A percentile compares a stretch with the other conserved stretches of the same genome.
Evolutionary conservation across 2,888 invertebrate species (phyloP).

Genomic region (Lottia scabra): DNA sequence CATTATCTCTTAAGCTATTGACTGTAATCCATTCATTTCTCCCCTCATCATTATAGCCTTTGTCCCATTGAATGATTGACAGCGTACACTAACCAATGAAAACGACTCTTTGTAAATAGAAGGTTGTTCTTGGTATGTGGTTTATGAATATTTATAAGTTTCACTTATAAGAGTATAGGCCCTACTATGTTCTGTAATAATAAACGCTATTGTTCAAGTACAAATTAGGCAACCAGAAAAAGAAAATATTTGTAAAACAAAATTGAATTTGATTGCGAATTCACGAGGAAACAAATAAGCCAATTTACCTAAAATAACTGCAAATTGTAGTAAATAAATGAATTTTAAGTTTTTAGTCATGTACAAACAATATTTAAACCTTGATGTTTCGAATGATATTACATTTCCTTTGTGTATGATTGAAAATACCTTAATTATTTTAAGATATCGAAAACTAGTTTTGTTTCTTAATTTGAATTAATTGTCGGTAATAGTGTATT

Average conservation of each 20-base stretch:
- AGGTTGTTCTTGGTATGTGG: neutral
- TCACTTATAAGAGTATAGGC: neutral
- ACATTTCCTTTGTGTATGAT: too few species aligned
- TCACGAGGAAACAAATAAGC: neutral
- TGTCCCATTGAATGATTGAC: neutral
- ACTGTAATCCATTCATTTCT: conserved; percentile 23
- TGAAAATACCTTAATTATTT: too few species aligned
- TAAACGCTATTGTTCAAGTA: neutral
- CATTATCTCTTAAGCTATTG: conserved; percentile 26
- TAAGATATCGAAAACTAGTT: too few species aligned
- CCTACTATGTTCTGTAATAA: neutral
- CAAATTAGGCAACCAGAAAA: neutral
- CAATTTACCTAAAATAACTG: neutral
- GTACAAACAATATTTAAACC: too few species aligned
- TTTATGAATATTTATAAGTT: neutral
- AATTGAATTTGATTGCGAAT: neutral
- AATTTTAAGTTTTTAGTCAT: too few species aligned
- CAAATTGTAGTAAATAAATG: too few species aligned
- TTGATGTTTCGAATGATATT: too few species aligned
- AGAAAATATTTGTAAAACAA: neutral
- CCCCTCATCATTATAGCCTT: neutral
- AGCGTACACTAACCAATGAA: neutral
- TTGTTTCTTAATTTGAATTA: too few species aligned
- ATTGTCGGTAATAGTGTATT: too few species aligned
- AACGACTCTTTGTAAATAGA: neutral